phyloP scores from a whole-genome alignment of 37 sponge, comb jelly and placozoan genomes.

The Haliclona indistincta region DNA sequence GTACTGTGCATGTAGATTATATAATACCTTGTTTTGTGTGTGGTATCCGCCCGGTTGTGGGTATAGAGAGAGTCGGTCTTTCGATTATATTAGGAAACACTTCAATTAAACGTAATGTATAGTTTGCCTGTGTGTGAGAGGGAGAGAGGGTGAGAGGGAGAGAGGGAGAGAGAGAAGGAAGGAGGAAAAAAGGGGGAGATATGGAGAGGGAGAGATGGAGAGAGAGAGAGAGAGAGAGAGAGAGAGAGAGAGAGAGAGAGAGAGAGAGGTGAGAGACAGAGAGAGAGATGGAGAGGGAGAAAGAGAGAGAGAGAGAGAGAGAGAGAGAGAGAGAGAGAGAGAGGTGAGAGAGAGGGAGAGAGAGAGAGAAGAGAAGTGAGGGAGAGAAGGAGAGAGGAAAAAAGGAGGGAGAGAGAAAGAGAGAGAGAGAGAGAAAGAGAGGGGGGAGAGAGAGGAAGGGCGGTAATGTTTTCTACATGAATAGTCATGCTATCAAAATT shows the following conservation, averaged over 20 bases:
- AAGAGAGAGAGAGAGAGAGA: conserved; percentile 17
- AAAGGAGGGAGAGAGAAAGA: background rate
- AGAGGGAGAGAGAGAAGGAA: background rate
- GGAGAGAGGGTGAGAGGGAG: background rate
- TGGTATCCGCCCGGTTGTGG: too few relatives aligned
- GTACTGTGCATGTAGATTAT: too few relatives aligned
- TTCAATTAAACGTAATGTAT: too few relatives aligned
- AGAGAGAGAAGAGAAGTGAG: conserved; percentile 4
- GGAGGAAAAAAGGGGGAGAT: background rate
- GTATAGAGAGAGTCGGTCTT: too few relatives aligned
- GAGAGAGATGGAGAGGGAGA: conserved; percentile 11
- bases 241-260: conserved; percentile 5
- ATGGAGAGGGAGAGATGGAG: background rate
- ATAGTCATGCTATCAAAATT: background rate
- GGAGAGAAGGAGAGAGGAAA: conserved; percentile 1
- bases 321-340: conserved; percentile 11
- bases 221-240: too few relatives aligned
- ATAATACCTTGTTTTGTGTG: too few relatives aligned
- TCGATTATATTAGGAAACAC: too few relatives aligned
- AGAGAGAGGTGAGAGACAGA: conserved; percentile 6
- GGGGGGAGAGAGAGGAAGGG: conserved; percentile 4
- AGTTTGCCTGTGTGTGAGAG: too few relatives aligned
- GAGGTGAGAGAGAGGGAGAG: conserved; percentile 6
- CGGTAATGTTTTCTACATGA: background rate
- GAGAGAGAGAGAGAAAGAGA: background rate